Evolutionary conservation across 2,888 invertebrate genomes (phyloP), one percentile per base, ranked within the genome.

Genomic region (Meiosimyza platycephala): DNA sequence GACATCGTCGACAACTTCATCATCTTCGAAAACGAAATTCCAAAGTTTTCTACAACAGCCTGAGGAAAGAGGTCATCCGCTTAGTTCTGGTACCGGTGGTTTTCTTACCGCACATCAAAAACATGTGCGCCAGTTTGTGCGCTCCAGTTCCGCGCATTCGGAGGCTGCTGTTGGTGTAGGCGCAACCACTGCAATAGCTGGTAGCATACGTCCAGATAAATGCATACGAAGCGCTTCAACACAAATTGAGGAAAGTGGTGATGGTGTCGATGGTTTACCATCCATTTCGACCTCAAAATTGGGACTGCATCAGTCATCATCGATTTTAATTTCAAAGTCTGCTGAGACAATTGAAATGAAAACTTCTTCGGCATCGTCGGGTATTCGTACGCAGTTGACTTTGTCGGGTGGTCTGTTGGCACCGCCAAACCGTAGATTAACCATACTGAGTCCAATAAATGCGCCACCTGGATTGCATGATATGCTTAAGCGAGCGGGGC

Each of bases 371-470:
- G 79, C 85, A 40, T 76, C 81, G 40, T 78, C 83, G 3, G 84
- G 84, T 47, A 87, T 87, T 78, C 85, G 87, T n/a, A 86, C 87
- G 0, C 87, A 87, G 72, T 72, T 87, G 73, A 87, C 87, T 0
- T 74, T 87, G 65, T 87, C 87, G 13, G 87, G 87, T 7, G 87
- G 86, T 6, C 79, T 87, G 3, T 75, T 87, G 75, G 87, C 87
- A 0, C 87, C 87, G 22, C 87, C 87, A 7, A 87, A 85, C 79
- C 86, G 92, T 15, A 90, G 90, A 78, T 90, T 95, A 68, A 94
- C 94, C 55, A 95, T 95, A 73, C 88, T 95, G 73, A 95, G 95
- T 78, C 95, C 95, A 0, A 90, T 93, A 82, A 92, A 92, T 73
- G 88, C 89, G 6, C 89, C 90, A 76, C 89, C 90, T 1, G 94